phyloP scores from a whole-genome alignment of 2,797 vertebrate genomes.

The Setipinna tenuifilis region DNA sequence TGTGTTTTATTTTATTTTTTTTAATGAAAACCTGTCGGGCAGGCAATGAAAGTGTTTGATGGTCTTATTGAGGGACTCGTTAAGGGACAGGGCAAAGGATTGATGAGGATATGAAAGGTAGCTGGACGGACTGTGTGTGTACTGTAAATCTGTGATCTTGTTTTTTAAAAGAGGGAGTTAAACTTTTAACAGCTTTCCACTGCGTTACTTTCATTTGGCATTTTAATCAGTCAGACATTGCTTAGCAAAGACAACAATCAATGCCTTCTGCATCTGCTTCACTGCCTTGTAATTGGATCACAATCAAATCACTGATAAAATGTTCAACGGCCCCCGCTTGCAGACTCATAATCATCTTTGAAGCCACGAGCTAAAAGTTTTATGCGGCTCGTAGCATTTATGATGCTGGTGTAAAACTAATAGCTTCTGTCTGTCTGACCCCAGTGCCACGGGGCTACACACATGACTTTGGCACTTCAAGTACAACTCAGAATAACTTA shows the following conservation, averaged over 20 bases:
- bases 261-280: conserved; percentile 58
- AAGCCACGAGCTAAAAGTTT: neutral
- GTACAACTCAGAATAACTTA: neutral
- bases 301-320: conserved; percentile 56
- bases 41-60: neutral
- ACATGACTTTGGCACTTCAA: neutral
- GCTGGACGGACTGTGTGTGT: neutral
- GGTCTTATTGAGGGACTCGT: neutral
- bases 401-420: neutral
- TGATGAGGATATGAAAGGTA: neutral
- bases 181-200: neutral
- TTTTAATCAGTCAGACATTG: conserved; percentile 47
- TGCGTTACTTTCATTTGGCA: conserved; percentile 10
- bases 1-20: neutral
- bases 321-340: neutral
- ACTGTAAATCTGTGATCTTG: neutral
- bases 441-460: neutral
- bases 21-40: neutral
- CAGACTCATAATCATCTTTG: neutral
- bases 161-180: neutral
- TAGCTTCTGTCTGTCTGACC: neutral
- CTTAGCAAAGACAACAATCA: conserved; percentile 58
- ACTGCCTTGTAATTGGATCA: conserved; percentile 45
- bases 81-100: neutral
- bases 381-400: neutral